Evolutionary conservation across 2,113 vertebrate genomes (phyloP).

Genomic region (Oreochromis spilurus): DNA sequence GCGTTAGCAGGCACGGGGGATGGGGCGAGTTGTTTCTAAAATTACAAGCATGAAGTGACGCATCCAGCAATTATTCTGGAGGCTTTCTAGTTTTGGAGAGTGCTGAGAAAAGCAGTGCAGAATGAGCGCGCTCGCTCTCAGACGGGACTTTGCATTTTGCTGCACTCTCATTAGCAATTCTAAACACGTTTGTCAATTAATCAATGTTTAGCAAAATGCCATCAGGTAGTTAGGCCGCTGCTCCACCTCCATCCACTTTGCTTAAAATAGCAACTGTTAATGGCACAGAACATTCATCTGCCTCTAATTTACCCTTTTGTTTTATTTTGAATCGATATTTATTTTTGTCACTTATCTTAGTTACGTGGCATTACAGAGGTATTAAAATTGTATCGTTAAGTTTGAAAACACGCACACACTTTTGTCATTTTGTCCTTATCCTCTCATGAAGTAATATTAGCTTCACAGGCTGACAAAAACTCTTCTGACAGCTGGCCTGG

Average conservation of each 20-base stretch:
- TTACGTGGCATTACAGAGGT: background rate
- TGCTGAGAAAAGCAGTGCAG: conserved; percentile 36
- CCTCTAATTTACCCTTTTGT: background rate
- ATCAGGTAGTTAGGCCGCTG: conserved; percentile 29
- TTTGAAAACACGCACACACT: background rate
- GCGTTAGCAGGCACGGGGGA: conserved; percentile 59
- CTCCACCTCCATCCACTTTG: background rate
- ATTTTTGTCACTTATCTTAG: background rate
- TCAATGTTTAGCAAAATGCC: conserved; percentile 54
- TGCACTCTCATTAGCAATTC: conserved; percentile 53
- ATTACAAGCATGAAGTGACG: conserved; percentile 71
- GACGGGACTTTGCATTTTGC: conserved; percentile 22
- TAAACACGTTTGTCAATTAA: conserved; percentile 55
- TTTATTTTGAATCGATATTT: background rate
- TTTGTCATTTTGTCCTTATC: background rate
- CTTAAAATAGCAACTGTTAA: conserved; percentile 24
- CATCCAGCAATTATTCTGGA: conserved; percentile 65
- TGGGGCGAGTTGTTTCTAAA: conserved; percentile 69
- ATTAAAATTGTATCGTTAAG: background rate
- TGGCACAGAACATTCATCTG: background rate
- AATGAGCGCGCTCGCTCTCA: background rate
- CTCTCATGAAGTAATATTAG: conserved; percentile 9
- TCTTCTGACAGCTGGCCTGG: conserved; percentile 38
- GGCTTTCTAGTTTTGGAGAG: conserved; percentile 44
- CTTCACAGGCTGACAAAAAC: conserved; percentile 31